A percentile compares a stretch with the other conserved stretches of the same genome.
These are phyloP conservation scores for Mythimna pallens DNA, from an alignment of 2,888 invertebrate species.

Conservation along the genomic window DNA sequence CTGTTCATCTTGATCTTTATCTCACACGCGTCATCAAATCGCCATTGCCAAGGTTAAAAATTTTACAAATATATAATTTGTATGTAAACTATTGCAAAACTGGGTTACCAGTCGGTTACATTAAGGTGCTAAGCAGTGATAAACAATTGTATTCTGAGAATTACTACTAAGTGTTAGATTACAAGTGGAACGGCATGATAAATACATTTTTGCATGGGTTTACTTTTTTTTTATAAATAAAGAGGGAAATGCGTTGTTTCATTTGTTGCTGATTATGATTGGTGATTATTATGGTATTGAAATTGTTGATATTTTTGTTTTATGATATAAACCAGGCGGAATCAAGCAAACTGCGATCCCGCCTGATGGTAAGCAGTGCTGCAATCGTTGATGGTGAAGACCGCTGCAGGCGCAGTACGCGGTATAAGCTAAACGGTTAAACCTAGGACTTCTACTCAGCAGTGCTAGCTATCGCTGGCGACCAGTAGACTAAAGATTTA, in stretches of 20 bases:
- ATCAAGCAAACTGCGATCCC: too few species aligned
- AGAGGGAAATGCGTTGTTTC: constrained; percentile 19
- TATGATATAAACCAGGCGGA: too few species aligned
- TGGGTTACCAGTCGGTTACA: constrained; percentile 63
- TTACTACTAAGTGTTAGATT: constrained; percentile 61
- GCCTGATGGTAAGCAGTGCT: too few species aligned
- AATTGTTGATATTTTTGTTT: neutral
- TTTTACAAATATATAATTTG: constrained; percentile 66
- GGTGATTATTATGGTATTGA: neutral
- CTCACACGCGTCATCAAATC: constrained; percentile 53
- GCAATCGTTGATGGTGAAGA: too few species aligned
- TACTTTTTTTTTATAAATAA: constrained; percentile 41
- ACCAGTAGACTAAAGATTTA: too few species aligned
- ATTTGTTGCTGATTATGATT: neutral
- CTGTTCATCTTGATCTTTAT: constrained; percentile 30
- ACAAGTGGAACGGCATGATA: constrained; percentile 57
- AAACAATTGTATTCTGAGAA: constrained; percentile 73
- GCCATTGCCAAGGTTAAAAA: constrained; percentile 80
- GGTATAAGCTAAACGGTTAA: too few species aligned
- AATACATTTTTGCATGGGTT: constrained; percentile 58
- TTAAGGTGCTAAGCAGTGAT: constrained; percentile 62
- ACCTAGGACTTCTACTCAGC: too few species aligned
- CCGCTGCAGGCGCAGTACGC: too few species aligned
- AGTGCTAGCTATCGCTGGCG: too few species aligned
- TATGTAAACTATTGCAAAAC: constrained; percentile 76